A percentile compares a stretch with the other conserved stretches of the same genome.
Evolutionary conservation across 2,888 invertebrate species (phyloP).

Genomic region (Magallana nippona): DNA sequence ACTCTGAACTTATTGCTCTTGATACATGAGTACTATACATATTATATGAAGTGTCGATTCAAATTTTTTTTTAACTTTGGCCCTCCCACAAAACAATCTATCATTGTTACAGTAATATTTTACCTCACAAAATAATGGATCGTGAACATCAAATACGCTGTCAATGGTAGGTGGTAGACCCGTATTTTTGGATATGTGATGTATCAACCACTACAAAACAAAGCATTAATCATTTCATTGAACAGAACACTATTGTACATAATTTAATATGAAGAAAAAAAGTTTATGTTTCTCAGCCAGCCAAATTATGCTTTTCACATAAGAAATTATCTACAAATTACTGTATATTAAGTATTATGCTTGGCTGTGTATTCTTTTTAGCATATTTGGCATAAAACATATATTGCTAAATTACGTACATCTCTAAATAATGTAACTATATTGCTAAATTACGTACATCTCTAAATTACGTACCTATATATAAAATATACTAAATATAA

Average conservation of each 20-base stretch:
- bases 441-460: background rate
- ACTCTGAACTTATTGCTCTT: too few relatives aligned
- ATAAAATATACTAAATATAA: too few relatives aligned
- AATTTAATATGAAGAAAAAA: too few relatives aligned
- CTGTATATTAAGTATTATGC: background rate
- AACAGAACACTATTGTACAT: background rate
- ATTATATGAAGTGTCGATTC: too few relatives aligned
- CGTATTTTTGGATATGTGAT: slow-evolving; percentile 39
- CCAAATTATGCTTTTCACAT: too few relatives aligned
- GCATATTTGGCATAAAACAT: too few relatives aligned
- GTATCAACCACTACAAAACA: slow-evolving; percentile 45
- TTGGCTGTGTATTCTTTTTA: too few relatives aligned
- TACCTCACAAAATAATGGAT: slow-evolving; percentile 46
- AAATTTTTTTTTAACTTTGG: too few relatives aligned
- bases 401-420: too few relatives aligned
- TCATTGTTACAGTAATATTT: background rate
- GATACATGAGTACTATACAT: too few relatives aligned
- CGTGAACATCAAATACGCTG: slow-evolving; percentile 38
- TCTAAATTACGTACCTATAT: background rate
- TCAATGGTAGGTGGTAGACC: slow-evolving; percentile 43
- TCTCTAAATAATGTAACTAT: background rate
- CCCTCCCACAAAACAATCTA: too few relatives aligned
- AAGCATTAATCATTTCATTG: background rate
- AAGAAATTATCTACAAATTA: background rate
- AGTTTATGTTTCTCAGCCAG: too few relatives aligned